Evolutionary conservation across 2,888 invertebrate species (phyloP), one percentile per base, ranked within the genome.

Genomic region (Acleris laterana): DNA sequence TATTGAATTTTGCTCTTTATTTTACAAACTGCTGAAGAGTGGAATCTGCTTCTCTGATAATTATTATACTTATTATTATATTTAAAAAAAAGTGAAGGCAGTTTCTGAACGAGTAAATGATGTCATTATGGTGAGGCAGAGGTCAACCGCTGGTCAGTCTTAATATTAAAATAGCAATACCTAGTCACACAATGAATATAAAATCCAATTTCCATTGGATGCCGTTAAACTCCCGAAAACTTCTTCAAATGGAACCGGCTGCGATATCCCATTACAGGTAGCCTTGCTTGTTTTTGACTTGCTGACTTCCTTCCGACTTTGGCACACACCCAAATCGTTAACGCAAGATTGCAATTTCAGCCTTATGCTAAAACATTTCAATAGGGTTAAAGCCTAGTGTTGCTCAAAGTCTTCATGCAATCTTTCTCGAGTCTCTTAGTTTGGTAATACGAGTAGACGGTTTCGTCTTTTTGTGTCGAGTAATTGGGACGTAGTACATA

Each of bases 401-500:
- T 46, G 52, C 52, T 61, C 28, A 28, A 52, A 44, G 61, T 5
- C n/a, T 7, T 44, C 28, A 42, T 60, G 50, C 32, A 13, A 59
- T 38, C n/a, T 50, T 20, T 28, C 38, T 60, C 44, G 42, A 50
- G 49, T 53, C 25, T 42, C 20, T 32, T 60, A 56, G 55, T 55
- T 60, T 32, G 55, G 60, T 55, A 65, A 55, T 55, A 44, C 32
- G 56, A 44, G 19, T 17, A 50, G 65, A 61, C 60, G 42, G 25
- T 60, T n/a, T 5, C 22, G 59, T 60, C 48, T 65, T 50, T 42
- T 65, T 55, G 50, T 50, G 60, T 32, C 50, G 17, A 28, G 42
- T 65, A 61, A 65, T 61, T 61, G 60, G 32, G 44, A 22, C 55
- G 42, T 50, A 65, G 65, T 44, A 60, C 49, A 25, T 60, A 60